Evolutionary conservation across 2,888 invertebrate species (phyloP).

Genomic region (Sialis fuliginosa): DNA sequence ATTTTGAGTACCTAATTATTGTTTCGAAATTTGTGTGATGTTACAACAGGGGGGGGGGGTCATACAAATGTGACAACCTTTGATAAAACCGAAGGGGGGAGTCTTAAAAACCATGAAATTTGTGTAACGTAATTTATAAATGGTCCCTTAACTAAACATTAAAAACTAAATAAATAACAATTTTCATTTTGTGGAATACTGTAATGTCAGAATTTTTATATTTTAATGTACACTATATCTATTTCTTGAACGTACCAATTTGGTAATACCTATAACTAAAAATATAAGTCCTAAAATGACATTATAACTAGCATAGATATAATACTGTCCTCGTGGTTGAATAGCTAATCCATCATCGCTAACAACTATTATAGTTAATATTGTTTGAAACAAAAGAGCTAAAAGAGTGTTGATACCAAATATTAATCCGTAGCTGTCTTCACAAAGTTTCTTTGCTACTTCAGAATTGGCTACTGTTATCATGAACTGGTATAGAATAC

Average conservation of each 20-base stretch:
- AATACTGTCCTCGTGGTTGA: conserved; percentile 40
- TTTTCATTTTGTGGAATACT: too few relatives aligned
- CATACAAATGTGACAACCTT: too few relatives aligned
- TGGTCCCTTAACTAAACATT: too few relatives aligned
- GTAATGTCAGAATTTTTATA: too few relatives aligned
- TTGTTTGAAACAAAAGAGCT: conserved; percentile 59
- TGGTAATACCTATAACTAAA: conserved; percentile 20
- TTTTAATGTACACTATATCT: too few relatives aligned
- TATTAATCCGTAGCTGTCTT: conserved; percentile 76
- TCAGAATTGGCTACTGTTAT: conserved; percentile 74
- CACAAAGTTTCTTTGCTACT: conserved; percentile 62
- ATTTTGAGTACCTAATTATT: too few relatives aligned
- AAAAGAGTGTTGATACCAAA: conserved; percentile 80
- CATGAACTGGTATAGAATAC: conserved; percentile 61
- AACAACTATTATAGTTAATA: conserved; percentile 51
- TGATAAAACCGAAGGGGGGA: too few relatives aligned
- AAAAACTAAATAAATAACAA: too few relatives aligned
- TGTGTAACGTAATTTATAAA: too few relatives aligned
- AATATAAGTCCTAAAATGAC: conserved; percentile 39
- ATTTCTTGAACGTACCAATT: background rate
- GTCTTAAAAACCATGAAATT: too few relatives aligned
- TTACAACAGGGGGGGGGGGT: too few relatives aligned
- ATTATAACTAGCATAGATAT: conserved; percentile 51
- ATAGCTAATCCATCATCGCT: conserved; percentile 25
- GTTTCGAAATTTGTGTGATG: too few relatives aligned